Percentiles rank a stretch among this genome's conserved stretches.
phyloP scores from a whole-genome alignment of 2,797 vertebrate genomes.

The Danio choprae region DNA sequence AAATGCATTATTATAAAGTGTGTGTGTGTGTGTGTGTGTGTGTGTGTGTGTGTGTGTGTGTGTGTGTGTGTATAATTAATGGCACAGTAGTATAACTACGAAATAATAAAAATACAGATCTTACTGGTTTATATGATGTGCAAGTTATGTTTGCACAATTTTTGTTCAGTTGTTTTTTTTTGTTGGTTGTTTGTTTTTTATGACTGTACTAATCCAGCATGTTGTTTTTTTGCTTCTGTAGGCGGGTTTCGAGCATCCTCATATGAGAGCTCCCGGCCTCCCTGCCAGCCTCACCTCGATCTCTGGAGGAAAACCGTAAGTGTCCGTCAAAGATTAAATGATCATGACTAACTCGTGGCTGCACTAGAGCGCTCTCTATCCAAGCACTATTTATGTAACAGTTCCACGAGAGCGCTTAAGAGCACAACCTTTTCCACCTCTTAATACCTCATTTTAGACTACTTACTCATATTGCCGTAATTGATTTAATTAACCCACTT shows the following conservation, averaged over 20 bases:
- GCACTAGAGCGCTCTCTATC: slow-evolving; percentile 9
- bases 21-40: too few relatives aligned
- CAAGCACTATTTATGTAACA: slow-evolving; percentile 29
- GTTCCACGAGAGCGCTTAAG: slow-evolving; percentile 23
- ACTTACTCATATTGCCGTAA: slow-evolving; percentile 48
- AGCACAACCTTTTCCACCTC: slow-evolving; percentile 37
- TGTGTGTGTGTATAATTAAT: too few relatives aligned
- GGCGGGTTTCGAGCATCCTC: slow-evolving; percentile 98
- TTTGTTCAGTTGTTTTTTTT: too few relatives aligned
- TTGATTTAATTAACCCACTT: slow-evolving; percentile 56
- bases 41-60: too few relatives aligned
- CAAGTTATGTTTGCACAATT: too few relatives aligned
- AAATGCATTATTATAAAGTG: too few relatives aligned
- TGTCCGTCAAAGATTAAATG: slow-evolving; percentile 56
- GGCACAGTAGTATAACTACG: too few relatives aligned
- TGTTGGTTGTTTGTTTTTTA: slow-evolving; percentile 1
- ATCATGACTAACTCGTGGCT: slow-evolving; percentile 14
- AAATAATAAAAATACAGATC: too few relatives aligned
- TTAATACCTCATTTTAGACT: slow-evolving; percentile 52
- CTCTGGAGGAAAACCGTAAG: slow-evolving; percentile 98
- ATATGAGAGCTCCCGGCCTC: slow-evolving; percentile 97
- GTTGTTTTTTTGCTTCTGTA: slow-evolving; percentile 67
- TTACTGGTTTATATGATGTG: too few relatives aligned
- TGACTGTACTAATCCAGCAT: background rate
- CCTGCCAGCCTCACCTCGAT: slow-evolving; percentile 96